These are phyloP conservation scores for Formica selysi DNA, from an alignment of 1,140 invertebrate species.

Conservation along the genomic window DNA sequence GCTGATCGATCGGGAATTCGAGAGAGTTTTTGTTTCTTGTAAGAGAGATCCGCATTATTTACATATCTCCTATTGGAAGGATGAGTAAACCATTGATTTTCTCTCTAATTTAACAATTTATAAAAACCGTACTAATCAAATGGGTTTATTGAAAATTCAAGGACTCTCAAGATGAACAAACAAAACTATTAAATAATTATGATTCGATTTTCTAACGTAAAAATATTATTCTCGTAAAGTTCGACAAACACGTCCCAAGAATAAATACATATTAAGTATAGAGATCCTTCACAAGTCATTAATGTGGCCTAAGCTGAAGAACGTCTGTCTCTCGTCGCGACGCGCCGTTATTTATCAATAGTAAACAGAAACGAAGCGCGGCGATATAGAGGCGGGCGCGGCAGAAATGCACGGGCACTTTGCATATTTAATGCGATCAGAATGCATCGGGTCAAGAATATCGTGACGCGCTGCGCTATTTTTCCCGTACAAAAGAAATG, in stretches of 20 bases:
- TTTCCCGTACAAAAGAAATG: conserved; percentile 28
- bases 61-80: neutral
- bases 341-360: conserved; percentile 40
- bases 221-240: neutral
- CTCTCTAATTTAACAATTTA: conserved; percentile 10
- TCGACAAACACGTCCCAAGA: neutral
- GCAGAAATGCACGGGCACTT: conserved; percentile 48
- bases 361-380: conserved; percentile 22
- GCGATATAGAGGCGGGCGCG: neutral
- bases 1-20: neutral
- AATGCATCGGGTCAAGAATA: conserved; percentile 68
- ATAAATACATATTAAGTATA: conserved; percentile 8
- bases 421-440: conserved; percentile 70
- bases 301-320: neutral
- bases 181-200: conserved; percentile 4
- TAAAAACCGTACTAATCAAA: conserved; percentile 18
- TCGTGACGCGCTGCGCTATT: conserved; percentile 59
- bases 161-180: neutral
- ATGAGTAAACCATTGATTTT: neutral
- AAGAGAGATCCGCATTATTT: neutral
- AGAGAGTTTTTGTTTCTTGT: neutral
- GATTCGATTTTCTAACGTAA: neutral
- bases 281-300: neutral
- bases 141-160: conserved; percentile 2
- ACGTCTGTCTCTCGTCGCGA: neutral